Base-by-base conservation (phyloP, 2,113 vertebrate species). In the Periophthalmodon schlosseri region DNA sequence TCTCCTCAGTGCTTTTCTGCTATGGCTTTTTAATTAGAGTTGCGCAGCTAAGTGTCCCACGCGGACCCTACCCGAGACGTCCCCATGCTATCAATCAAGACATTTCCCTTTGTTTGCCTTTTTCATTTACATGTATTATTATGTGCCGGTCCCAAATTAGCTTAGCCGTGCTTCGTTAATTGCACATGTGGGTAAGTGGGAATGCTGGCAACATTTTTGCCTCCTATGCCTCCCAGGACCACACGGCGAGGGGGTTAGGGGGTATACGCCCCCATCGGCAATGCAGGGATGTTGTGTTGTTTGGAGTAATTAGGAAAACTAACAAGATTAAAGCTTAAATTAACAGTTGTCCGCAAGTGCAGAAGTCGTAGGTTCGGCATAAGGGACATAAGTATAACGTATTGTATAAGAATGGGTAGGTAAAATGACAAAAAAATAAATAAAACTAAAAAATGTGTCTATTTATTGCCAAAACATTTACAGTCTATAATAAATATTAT, bases 11-110 rank as follows among this genome's bases (percentile, higher is more conserved):
- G 81, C 88, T 91, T 87, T 23, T 78, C 85, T 81, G 87, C 88
- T 91, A 92, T 92, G 89, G 85, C 91, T 92, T 93, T 94, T 93
- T 94, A 94, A 94, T 94, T 94, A 94, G 92, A 83, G 89, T 77
- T 68, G 81, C 63, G 73, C 85, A 78, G 86, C 91, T 93, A 91
- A 92, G 88, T 90, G 87, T 91, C 93, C 91, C 90, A 66, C 83
- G 81, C 79, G 89, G 88, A 88, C 86, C 82, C 75, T 92, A 87
- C 80, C 70, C 81, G 39, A 80, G 72, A 74, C 76, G 78, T 77
- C 78, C 85, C 80, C 82, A 77, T 87, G 87, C 83, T 84, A 91
- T 92, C 90, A 86, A 88, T 93, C 91, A 94, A 83, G 84, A 88
- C 63, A 13, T 90, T 93, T 82, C 85, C 5, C 85, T 87, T 88